Percentiles rank a stretch among this genome's conserved stretches.
Evolutionary conservation across 1,140 invertebrate species (phyloP).

Genomic region (Drosophila trapezifrons): DNA sequence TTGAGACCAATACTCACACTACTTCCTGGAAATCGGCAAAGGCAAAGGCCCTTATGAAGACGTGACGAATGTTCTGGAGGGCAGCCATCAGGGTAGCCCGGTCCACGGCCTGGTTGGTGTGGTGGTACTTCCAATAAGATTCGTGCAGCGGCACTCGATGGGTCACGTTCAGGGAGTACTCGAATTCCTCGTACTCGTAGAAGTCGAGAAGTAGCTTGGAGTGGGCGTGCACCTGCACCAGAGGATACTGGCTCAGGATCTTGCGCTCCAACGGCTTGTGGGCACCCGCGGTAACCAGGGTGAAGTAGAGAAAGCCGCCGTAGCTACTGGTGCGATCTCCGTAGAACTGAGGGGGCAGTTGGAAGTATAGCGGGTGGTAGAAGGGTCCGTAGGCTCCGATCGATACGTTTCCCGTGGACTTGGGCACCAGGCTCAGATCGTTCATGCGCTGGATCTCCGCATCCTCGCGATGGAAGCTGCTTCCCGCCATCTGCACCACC

Average conservation of each 20-base stretch:
- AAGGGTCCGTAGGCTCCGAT: conserved; percentile 88
- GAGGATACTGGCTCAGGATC: conserved; percentile 87
- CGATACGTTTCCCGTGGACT: conserved; percentile 86
- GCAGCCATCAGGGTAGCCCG: conserved; percentile 93
- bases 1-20: conserved; percentile 85
- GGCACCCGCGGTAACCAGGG: conserved; percentile 88
- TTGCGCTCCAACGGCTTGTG: conserved; percentile 86
- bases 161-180: conserved; percentile 74
- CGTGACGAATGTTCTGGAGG: conserved; percentile 92
- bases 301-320: conserved; percentile 94
- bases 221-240: conserved; percentile 94
- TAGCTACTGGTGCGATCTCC: conserved; percentile 96
- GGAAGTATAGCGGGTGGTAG: conserved; percentile 93
- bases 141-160: conserved; percentile 86
- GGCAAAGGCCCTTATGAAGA: conserved; percentile 91
- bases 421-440: conserved; percentile 84
- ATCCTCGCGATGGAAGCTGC: conserved; percentile 67
- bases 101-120: conserved; percentile 85
- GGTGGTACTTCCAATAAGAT: conserved; percentile 85
- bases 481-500: conserved; percentile 74
- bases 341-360: conserved; percentile 91
- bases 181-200: conserved; percentile 85
- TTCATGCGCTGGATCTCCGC: conserved; percentile 84
- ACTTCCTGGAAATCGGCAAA: conserved; percentile 87
- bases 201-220: conserved; percentile 91